phyloP scores from a whole-genome alignment of 2,113 vertebrate genomes.

The Actinemys pallida region DNA sequence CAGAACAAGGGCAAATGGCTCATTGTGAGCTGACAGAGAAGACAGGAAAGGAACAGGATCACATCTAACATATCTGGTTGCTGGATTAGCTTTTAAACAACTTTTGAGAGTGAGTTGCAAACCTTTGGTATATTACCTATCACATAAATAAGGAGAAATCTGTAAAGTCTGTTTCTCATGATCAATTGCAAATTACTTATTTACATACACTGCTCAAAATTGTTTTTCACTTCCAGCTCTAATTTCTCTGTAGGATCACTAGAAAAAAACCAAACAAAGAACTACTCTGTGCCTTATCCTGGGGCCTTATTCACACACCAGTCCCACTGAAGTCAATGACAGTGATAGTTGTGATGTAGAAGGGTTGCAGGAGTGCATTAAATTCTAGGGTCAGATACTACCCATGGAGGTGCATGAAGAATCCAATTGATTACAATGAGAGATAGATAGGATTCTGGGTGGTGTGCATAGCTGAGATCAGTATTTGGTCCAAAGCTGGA shows the following conservation, averaged over 20 bases:
- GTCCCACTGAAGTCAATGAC: neutral
- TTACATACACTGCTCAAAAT: neutral
- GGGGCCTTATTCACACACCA: neutral
- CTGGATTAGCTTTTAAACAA: neutral
- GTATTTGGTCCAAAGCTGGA: neutral
- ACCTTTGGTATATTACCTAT: neutral
- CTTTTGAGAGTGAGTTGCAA: neutral
- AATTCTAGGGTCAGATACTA: conserved; percentile 26
- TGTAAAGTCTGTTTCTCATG: neutral
- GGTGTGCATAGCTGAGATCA: neutral
- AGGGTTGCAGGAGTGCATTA: conserved; percentile 1
- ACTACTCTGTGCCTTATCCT: neutral
- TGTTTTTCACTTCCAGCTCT: neutral
- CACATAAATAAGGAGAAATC: neutral
- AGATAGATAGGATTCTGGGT: conserved; percentile 28
- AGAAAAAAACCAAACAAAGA: neutral
- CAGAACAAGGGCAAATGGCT: neutral
- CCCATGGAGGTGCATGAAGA: conserved; percentile 34
- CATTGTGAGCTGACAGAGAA: neutral
- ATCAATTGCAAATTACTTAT: neutral
- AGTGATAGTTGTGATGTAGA: conserved; percentile 14
- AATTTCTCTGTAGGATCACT: neutral
- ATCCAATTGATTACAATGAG: conserved; percentile 30
- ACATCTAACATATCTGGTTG: neutral
- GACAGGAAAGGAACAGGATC: neutral